Evolutionary conservation across 2,888 invertebrate species (phyloP).

Genomic region (Nemotelus nigrinus): DNA sequence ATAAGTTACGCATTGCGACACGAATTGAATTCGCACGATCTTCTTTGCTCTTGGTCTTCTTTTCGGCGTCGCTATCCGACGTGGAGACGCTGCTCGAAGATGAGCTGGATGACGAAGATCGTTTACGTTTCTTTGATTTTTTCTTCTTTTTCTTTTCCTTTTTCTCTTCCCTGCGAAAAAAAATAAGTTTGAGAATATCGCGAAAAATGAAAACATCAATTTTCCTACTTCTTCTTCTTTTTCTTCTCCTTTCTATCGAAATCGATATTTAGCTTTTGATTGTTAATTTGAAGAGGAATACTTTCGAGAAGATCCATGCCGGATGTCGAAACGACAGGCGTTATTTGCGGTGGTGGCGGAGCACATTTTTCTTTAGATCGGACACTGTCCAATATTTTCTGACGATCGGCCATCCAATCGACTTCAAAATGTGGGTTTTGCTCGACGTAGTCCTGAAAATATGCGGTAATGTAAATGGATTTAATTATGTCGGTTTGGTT

Average conservation of each 20-base stretch:
- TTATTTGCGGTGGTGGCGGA: conserved; percentile 57
- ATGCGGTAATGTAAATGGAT: not conserved
- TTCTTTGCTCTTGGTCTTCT: conserved; percentile 55
- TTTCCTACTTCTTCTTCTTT: conserved; percentile 68
- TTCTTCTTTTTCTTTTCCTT: conserved; percentile 68
- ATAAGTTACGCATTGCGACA: conserved; percentile 73
- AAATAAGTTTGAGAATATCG: conserved; percentile 32
- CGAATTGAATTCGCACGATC: conserved; percentile 72
- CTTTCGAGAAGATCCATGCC: conserved; percentile 52
- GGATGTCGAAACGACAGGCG: conserved; percentile 55
- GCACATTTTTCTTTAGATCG: conserved; percentile 57
- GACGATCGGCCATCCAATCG: conserved; percentile 85
- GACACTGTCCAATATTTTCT: conserved; percentile 72
- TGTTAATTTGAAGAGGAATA: conserved; percentile 52
- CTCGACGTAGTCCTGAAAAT: conserved; percentile 76
- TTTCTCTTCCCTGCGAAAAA: conserved; percentile 57
- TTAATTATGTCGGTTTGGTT: not conserved
- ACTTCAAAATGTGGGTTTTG: conserved; percentile 89
- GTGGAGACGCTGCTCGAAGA: conserved; percentile 54
- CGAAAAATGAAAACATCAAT: conserved; percentile 49
- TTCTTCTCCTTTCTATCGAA: conserved; percentile 67
- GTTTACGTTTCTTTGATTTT: conserved; percentile 66
- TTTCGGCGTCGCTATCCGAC: conserved; percentile 54
- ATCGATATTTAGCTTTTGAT: conserved; percentile 46
- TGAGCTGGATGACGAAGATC: conserved; percentile 56